Evolutionary conservation across 2,797 vertebrate species (phyloP).

Genomic region (Manis pentadactyla): DNA sequence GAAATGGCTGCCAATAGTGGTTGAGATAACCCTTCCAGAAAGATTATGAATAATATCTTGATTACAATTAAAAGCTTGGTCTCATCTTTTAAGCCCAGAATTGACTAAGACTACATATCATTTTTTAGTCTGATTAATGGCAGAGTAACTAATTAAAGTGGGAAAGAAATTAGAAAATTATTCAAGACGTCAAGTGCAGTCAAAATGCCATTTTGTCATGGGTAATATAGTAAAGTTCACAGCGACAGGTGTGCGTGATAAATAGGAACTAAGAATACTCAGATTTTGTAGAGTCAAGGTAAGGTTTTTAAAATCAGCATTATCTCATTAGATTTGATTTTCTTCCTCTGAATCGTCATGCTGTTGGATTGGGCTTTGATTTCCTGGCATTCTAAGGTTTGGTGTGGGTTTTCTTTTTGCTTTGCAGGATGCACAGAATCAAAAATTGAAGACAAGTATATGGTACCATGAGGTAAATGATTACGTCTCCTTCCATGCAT

Average conservation of each 20-base stretch:
- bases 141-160: slow-evolving; percentile 79
- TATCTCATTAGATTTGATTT: slow-evolving; percentile 44
- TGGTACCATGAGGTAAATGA: slow-evolving; percentile 92
- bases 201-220: slow-evolving; percentile 68
- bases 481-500: slow-evolving; percentile 4
- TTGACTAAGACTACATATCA: slow-evolving; percentile 47
- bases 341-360: slow-evolving; percentile 2
- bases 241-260: slow-evolving; percentile 38
- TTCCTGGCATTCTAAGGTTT: slow-evolving; percentile 47
- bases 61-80: slow-evolving; percentile 54
- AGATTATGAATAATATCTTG: slow-evolving; percentile 71
- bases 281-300: neutral
- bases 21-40: slow-evolving; percentile 39
- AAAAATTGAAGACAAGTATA: slow-evolving; percentile 92
- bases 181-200: slow-evolving; percentile 75
- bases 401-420: slow-evolving; percentile 49
- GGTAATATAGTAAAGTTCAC: slow-evolving; percentile 66
- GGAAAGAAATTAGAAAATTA: slow-evolving; percentile 74
- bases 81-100: slow-evolving; percentile 48
- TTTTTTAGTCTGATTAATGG: slow-evolving; percentile 82
- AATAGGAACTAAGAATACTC: slow-evolving; percentile 39
- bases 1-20: slow-evolving; percentile 15
- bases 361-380: slow-evolving; percentile 43
- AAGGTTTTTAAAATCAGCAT: slow-evolving; percentile 6
- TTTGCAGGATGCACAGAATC: slow-evolving; percentile 91